These are phyloP conservation scores for Carapus acus DNA, from an alignment of 2,797 vertebrate genomes.

Conservation along the genomic window DNA sequence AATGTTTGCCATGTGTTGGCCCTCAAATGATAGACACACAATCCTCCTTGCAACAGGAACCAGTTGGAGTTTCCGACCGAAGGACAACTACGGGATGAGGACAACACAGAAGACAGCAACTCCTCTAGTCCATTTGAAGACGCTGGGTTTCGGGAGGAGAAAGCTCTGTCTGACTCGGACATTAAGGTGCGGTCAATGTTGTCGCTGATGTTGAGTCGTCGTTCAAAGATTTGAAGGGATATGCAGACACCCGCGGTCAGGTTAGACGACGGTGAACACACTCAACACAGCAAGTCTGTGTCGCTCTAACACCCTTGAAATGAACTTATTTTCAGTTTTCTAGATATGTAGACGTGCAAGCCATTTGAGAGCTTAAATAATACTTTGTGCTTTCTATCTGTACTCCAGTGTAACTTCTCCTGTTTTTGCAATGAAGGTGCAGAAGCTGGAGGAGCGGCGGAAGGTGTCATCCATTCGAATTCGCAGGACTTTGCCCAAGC, in stretches of 20 bases:
- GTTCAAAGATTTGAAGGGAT: too few species aligned
- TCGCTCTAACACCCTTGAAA: too few species aligned
- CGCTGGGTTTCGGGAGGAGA: conserved; percentile 62
- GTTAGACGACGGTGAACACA: too few species aligned
- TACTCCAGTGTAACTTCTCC: background rate
- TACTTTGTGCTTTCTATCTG: too few species aligned
- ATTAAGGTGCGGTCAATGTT: conserved; percentile 83
- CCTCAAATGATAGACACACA: too few species aligned
- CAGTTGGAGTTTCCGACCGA: conserved; percentile 34
- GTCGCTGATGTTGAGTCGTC: too few species aligned
- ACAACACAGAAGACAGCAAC: conserved; percentile 55
- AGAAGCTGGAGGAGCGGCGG: conserved; percentile 62
- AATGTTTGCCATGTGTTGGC: too few species aligned
- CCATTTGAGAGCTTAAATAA: too few species aligned
- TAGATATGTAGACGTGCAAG: too few species aligned
- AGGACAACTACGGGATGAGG: conserved; percentile 44
- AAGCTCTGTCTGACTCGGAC: conserved; percentile 75
- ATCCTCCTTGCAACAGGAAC: conserved; percentile 40
- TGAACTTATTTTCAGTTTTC: too few species aligned
- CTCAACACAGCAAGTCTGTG: too few species aligned
- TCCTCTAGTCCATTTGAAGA: conserved; percentile 63
- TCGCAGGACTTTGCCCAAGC: conserved; percentile 75
- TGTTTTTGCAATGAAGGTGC: conserved; percentile 56
- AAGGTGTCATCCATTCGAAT: conserved; percentile 88
- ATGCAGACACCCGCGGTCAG: too few species aligned